Base-by-base conservation (phyloP, 2,888 invertebrate genomes). In the Phoronis australis region DNA sequence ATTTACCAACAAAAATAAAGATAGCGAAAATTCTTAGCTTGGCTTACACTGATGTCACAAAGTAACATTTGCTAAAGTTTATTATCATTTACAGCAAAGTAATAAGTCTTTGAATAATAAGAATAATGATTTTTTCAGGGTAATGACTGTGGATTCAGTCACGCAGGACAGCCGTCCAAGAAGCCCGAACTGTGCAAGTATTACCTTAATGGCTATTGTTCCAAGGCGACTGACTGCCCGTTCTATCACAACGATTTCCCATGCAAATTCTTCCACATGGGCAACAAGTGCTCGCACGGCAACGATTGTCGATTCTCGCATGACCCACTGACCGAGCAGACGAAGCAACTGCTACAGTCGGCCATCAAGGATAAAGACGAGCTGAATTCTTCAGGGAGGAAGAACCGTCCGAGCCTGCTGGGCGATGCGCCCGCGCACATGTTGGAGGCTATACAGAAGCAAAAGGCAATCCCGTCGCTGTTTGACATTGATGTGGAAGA, bases 131-230 rank as follows among this genome's bases (percentile, higher is more conserved):
- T n/a, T 51, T 69, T 72, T 53, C 77, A 82, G 80, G 87, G 89
- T 50, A 84, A 87, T 52, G 89, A 90, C 61, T 93, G 93, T 77
- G 84, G 85, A 43, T 92, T 87, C 75, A 89, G 88, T 18, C 95
- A 96, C 72, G 87, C 88, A 67, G 86, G 85, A 42, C 80, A 84
- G 46, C 87, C 86, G 40, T 87, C 87, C 0, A 84, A 90, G 61
- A 93, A 93, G 80, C 83, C 89, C 82, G 96, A 96, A 78, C 79
- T 95, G 2, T 97, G 96, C 79, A 96, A 95, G 80, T 96, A 94
- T 79, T 96, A 95, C 80, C 79, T 95, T 52, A 90, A 89, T 86
- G 92, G 92, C 61, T 90, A 90, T 76, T 96, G 96, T 80, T 88
- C 90, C 47, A 96, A 95, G 80, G 86, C 90, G 66, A 93, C 93